Evolutionary conservation across 2,888 invertebrate species (phyloP).

Genomic region (Apantesis nais): DNA sequence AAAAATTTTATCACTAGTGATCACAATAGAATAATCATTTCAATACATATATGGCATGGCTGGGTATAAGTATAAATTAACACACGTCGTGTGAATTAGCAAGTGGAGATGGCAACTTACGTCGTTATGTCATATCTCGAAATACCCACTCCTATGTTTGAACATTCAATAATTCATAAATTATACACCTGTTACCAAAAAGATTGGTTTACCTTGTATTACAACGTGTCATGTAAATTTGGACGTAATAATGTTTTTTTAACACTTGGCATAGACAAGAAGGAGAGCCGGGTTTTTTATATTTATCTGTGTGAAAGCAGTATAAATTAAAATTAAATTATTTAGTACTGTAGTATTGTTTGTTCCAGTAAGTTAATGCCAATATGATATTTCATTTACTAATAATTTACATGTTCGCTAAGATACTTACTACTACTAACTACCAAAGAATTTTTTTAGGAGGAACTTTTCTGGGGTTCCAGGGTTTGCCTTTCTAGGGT

Average conservation of each 20-base stretch:
- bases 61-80: conserved; percentile 24
- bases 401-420: too few relatives aligned
- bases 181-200: conserved; percentile 13
- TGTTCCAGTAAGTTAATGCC: not conserved
- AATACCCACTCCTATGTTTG: conserved; percentile 42
- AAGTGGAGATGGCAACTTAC: conserved; percentile 20
- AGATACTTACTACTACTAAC: too few relatives aligned
- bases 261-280: not conserved
- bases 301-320: not conserved
- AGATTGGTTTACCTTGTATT: conserved; percentile 7
- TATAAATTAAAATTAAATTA: not conserved
- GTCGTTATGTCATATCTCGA: conserved; percentile 42
- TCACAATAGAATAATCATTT: conserved; percentile 1
- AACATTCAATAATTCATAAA: conserved; percentile 34
- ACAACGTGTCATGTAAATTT: not conserved
- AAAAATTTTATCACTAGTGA: not conserved
- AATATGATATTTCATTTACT: too few relatives aligned
- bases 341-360: not conserved
- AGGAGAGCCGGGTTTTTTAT: not conserved
- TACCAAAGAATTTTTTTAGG: too few relatives aligned
- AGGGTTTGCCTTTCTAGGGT: too few relatives aligned
- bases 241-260: not conserved
- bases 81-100: conserved; percentile 22
- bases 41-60: not conserved
- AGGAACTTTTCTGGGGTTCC: too few relatives aligned